A percentile compares a stretch with the other conserved stretches of the same genome.
These are phyloP conservation scores for Edolisoma coerulescens DNA, from an alignment of 2,113 vertebrate species.

Conservation along the genomic window DNA sequence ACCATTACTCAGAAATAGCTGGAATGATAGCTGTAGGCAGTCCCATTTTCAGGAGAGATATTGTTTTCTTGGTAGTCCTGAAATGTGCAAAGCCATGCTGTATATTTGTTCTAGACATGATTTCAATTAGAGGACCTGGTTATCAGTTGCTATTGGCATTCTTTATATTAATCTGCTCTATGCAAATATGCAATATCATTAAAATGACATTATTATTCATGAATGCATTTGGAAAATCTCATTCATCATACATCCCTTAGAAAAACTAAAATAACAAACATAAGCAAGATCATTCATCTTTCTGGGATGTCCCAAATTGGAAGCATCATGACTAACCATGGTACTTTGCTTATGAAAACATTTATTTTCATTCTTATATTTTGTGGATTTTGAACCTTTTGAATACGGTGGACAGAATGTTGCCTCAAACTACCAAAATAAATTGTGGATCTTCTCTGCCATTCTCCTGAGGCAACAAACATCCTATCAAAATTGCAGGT, in stretches of 20 bases:
- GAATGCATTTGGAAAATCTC: constrained; percentile 44
- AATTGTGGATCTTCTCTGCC: constrained; percentile 23
- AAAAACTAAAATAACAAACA: constrained; percentile 61
- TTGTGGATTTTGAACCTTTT: constrained; percentile 18
- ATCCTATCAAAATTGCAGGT: constrained; percentile 21
- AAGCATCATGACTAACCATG: constrained; percentile 31
- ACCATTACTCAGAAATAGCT: constrained; percentile 49
- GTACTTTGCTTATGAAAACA: constrained; percentile 59
- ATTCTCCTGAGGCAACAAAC: constrained; percentile 52
- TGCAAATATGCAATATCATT: constrained; percentile 35
- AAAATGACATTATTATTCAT: constrained; percentile 55
- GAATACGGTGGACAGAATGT: constrained; percentile 16
- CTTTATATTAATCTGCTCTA: constrained; percentile 4
- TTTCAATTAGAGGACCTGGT: constrained; percentile 32
- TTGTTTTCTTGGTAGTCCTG: constrained; percentile 27
- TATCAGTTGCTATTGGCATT: constrained; percentile 18
- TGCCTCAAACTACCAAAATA: constrained; percentile 41
- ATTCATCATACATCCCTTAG: constrained; percentile 40
- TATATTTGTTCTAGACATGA: constrained; percentile 31
- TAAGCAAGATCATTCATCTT: constrained; percentile 15
- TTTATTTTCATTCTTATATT: constrained; percentile 18
- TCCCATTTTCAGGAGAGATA: constrained; percentile 41
- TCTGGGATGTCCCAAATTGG: constrained; percentile 22
- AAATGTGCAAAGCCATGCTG: neutral
- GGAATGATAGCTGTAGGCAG: constrained; percentile 58